phyloP scores from a whole-genome alignment of 2,888 invertebrate genomes.

The Lottia gigantea region DNA sequence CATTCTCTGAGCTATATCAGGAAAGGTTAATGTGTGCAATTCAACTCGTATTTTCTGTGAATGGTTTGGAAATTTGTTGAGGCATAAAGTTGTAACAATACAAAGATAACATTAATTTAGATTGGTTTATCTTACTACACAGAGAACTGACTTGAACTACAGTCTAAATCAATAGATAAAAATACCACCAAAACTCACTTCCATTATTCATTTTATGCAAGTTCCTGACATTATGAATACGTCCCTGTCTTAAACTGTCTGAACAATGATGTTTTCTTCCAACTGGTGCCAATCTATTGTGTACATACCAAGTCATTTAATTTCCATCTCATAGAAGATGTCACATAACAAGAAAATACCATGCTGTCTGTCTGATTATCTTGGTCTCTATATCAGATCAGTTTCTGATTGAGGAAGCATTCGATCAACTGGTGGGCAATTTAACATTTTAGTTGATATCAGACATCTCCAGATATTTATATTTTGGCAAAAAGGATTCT shows the following conservation, averaged over 20 bases:
- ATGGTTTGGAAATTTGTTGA: slow-evolving; percentile 6
- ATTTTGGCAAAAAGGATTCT: too few species aligned
- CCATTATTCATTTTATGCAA: slow-evolving; percentile 2
- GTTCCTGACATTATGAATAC: neutral
- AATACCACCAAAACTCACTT: neutral
- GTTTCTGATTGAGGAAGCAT: too few species aligned
- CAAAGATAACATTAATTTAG: slow-evolving; percentile 4
- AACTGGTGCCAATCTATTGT: neutral
- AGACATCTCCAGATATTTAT: too few species aligned
- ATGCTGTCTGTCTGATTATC: too few species aligned
- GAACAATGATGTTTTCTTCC: neutral
- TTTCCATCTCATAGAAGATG: slow-evolving; percentile 1
- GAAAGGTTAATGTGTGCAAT: slow-evolving; percentile 8
- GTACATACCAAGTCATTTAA: slow-evolving; percentile 7
- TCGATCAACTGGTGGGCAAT: too few species aligned
- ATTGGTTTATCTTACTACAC: neutral
- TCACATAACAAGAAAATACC: neutral
- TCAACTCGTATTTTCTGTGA: neutral
- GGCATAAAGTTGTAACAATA: slow-evolving; percentile 10
- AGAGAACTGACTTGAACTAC: too few species aligned
- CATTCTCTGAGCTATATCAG: neutral
- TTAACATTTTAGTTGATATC: too few species aligned
- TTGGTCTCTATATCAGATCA: too few species aligned
- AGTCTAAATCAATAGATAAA: neutral
- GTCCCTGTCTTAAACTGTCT: neutral